Evolutionary conservation across 2,888 invertebrate genomes (phyloP).

Genomic region (Asteroscopus sphinx): DNA sequence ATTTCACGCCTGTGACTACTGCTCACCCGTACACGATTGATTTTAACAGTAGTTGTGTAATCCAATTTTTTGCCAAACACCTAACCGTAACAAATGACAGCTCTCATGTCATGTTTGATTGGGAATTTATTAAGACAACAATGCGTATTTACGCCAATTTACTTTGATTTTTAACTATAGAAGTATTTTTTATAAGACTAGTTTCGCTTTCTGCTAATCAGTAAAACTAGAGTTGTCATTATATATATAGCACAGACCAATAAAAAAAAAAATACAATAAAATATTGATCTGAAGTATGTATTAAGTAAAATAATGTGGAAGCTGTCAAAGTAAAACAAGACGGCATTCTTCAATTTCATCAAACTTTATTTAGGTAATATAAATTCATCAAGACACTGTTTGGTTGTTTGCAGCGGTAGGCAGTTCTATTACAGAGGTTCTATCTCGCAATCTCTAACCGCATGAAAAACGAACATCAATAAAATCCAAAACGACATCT

Average conservation of each 20-base stretch:
- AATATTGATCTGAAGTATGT: too few species aligned
- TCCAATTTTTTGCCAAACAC: conserved; percentile 47
- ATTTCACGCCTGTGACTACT: conserved; percentile 81
- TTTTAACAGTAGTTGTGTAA: conserved; percentile 62
- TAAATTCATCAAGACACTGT: too few species aligned
- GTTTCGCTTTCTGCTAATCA: background rate
- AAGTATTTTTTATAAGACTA: background rate
- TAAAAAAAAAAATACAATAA: too few species aligned
- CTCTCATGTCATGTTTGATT: conserved; percentile 30
- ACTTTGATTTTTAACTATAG: background rate
- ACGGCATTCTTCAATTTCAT: too few species aligned
- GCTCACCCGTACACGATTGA: conserved; percentile 67
- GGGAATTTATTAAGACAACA: conserved; percentile 13
- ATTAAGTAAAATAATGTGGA: too few species aligned
- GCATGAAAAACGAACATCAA: too few species aligned
- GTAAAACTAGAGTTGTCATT: background rate
- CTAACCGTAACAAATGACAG: conserved; percentile 39
- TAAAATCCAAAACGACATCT: background rate
- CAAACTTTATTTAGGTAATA: too few species aligned
- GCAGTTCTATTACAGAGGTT: too few species aligned
- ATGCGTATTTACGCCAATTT: conserved; percentile 13
- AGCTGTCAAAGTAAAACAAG: too few species aligned
- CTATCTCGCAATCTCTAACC: too few species aligned
- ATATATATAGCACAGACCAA: too few species aligned
- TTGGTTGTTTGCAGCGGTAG: too few species aligned